phyloP scores from a whole-genome alignment of 2,113 vertebrate species.

The Lamprologus lemairii region DNA sequence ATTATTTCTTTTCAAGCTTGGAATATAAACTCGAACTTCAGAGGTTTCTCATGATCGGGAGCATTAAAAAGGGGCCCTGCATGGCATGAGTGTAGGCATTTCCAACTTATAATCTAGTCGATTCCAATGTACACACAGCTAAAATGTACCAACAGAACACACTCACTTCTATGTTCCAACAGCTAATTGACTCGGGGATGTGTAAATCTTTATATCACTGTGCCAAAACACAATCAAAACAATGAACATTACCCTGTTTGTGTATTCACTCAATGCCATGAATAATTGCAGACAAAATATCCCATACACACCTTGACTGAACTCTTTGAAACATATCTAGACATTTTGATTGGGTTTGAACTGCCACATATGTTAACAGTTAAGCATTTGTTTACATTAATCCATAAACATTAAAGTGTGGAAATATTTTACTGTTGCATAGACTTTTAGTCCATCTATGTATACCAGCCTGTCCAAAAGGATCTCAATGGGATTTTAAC shows the following conservation, averaged over 20 bases:
- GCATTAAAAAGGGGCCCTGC: neutral
- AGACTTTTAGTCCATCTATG: neutral
- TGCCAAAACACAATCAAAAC: neutral
- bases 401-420: neutral
- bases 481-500: neutral
- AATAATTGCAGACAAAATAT: neutral
- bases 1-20: neutral
- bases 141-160: neutral
- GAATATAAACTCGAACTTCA: neutral
- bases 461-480: neutral
- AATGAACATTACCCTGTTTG: neutral
- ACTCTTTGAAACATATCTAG: neutral
- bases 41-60: neutral
- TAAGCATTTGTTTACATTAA: neutral
- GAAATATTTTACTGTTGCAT: neutral
- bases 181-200: neutral
- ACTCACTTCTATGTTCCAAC: constrained; percentile 1
- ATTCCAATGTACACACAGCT: neutral
- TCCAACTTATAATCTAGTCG: neutral
- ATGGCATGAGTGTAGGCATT: neutral
- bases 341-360: neutral
- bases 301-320: neutral
- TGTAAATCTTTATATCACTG: neutral
- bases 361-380: neutral
- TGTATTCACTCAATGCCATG: neutral